Evolutionary conservation across 2,797 vertebrate genomes (phyloP), one percentile per base, ranked within the genome.

Genomic region (Heteromormyrus szaboi): DNA sequence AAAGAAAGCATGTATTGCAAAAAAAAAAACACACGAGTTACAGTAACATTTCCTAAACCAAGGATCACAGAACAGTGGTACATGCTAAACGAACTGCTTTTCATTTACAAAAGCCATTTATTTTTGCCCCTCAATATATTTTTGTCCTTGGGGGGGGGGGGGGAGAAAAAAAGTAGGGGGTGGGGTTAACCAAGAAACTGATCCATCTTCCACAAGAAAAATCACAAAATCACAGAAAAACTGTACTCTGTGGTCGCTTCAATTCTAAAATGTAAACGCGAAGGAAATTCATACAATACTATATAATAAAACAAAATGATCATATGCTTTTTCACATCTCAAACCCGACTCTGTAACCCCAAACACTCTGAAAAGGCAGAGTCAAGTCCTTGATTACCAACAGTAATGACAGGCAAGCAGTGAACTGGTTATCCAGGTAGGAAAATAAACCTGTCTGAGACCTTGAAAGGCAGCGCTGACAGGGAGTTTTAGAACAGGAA

Each of bases 1-100:
- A 41, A 86, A 85, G 76, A 88, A 83, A 88, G 81, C 25, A 65
- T 89, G 83, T 89, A 89, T 89, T 89, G 22, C 85, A 83, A 29
- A 86, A 89, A 25, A 25, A 25, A 79, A 68, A 50, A 8, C 46
- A 79, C 37, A 81, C 72, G 54, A 56, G 51, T 89, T n/a, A 85
- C 88, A 87, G 29, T 86, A 59, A 54, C 54, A 87, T 65, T 22
- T 87, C 41, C 54, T 87, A 29, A 62, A 87, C 33, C 51, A 87
- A 87, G 86, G 86, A 48, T 87, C 86, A 87, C 50, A 25, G 12
- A 87, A 62, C 33, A 87, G 86, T 22, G 33, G 8, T 62, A 56
- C 86, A 87, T 87, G 86, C 86, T 48, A 87, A 87, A 87, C 53
- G 25, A 65, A 22, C 19, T 12, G 86, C 17, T 54, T 62, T 19